phyloP scores from a whole-genome alignment of 2,888 invertebrate genomes.

The Ophion ellenae region DNA sequence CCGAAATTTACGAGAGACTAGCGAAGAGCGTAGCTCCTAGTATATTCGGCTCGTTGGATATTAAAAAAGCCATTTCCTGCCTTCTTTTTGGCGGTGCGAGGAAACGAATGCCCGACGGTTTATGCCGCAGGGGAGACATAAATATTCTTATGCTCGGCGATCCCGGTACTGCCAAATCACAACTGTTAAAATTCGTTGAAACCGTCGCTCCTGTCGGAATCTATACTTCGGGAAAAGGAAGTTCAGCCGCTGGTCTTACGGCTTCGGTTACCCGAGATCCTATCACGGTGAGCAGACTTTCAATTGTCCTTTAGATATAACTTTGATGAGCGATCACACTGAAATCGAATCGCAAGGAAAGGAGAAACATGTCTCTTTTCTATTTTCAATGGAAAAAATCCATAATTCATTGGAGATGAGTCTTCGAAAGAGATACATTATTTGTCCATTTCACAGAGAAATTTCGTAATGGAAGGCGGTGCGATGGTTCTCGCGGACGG shows the following conservation, averaged over 20 bases:
- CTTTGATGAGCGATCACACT: too few relatives aligned
- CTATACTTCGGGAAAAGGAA: constrained; percentile 99
- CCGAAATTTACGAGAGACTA: constrained; percentile 95
- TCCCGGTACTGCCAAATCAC: constrained; percentile 99
- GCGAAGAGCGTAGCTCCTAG: constrained; percentile 97
- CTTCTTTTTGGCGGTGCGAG: constrained; percentile 96
- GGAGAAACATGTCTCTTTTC: too few relatives aligned
- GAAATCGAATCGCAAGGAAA: too few relatives aligned
- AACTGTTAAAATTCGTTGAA: constrained; percentile 98
- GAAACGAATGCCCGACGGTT: constrained; percentile 96
- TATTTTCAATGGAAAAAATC: neutral
- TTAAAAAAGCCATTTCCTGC: constrained; percentile 98
- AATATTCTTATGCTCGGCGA: constrained; percentile 97
- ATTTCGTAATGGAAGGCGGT: constrained; percentile 99
- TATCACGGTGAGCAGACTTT: constrained; percentile 87
- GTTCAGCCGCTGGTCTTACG: constrained; percentile 99
- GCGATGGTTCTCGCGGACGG: constrained; percentile 99
- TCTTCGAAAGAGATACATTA: constrained; percentile 6
- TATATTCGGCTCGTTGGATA: constrained; percentile 96
- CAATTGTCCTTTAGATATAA: neutral
- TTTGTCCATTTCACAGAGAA: constrained; percentile 87
- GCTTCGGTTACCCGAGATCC: constrained; percentile 98
- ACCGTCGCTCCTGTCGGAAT: constrained; percentile 96
- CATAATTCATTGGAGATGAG: neutral
- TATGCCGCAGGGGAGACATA: constrained; percentile 98